Base-by-base conservation (phyloP, 2,888 invertebrate species). In the Sminthurinus aureus region DNA sequence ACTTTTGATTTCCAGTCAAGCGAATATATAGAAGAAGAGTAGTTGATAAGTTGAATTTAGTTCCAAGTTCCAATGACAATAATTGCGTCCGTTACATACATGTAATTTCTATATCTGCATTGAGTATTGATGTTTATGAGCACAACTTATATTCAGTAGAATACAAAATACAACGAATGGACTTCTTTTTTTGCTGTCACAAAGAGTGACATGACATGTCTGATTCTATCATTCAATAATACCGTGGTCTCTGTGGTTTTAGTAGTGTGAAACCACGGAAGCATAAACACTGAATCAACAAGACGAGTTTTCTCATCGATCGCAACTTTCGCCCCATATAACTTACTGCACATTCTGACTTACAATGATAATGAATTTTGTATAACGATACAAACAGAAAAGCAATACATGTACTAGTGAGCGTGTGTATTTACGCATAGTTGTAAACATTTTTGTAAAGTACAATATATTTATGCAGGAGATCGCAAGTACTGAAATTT, bases 1-100 rank as follows among this genome's bases (percentile, higher is more conserved):
- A 24, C 24, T 58, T 58, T 58, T 77, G 77, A 77, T 77, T 77
- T 77, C 77, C 58, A 77, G 12, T 58, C 58, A 24, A 77, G 50
- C 77, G 77, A 58, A 77, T 38, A 38, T 6, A 77, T 58, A 9
- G 58, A 15, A 26, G 50, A 77, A 58, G 77, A 77, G 58, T 77
- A 77, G 20, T 77, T 77, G 24, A 71, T 71, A 71, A 71, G 71
- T 24, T 20, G 67, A 11, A 26, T 24, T 71, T 20, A 9, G 71
- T 22, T 15, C 9, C 52, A 52, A 52, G 8, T 52, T 8, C 18
- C 58, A 9, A 15, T 11, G 38, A 38, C 18, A 11, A 58, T 18
- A 58, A 58, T 58, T 58, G 58, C 58, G 9, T 58, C 58, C 13
- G 0, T 58, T 58, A 3, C 58, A 52, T 8, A 52, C 52, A 58